Evolutionary conservation across 2,797 vertebrate genomes (phyloP).

Genomic region (Sciaenops ocellatus): DNA sequence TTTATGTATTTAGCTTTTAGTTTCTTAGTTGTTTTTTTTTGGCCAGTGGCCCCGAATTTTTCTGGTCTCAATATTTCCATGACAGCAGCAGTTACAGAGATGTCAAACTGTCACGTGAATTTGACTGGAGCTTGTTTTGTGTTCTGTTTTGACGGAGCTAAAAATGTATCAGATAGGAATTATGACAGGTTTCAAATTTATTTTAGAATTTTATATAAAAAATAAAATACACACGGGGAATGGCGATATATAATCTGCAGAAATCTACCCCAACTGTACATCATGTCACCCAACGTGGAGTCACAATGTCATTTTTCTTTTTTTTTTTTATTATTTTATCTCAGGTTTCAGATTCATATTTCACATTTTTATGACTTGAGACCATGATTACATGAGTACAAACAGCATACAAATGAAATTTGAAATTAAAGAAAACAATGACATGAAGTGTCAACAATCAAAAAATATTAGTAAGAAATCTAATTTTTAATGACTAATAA

Average conservation of each 20-base stretch:
- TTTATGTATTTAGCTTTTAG: conserved; percentile 15
- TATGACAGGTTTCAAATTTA: conserved; percentile 40
- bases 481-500: neutral
- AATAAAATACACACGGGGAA: neutral
- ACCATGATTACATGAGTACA: neutral
- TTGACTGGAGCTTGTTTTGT: conserved; percentile 40
- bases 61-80: conserved; percentile 16
- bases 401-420: neutral
- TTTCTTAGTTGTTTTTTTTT: conserved; percentile 4
- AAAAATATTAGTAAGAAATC: neutral
- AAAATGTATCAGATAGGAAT: conserved; percentile 44
- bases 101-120: conserved; percentile 50
- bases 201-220: conserved; percentile 20
- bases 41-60: conserved; percentile 12
- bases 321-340: neutral
- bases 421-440: neutral
- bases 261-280: conserved; percentile 6
- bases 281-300: neutral
- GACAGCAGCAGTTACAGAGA: conserved; percentile 39
- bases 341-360: neutral
- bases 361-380: neutral
- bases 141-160: conserved; percentile 42
- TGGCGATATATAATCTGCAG: neutral
- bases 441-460: neutral
- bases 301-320: neutral